Conservation (phyloP, 2,888 invertebrate species). For the Dasypogon diadema region DNA sequence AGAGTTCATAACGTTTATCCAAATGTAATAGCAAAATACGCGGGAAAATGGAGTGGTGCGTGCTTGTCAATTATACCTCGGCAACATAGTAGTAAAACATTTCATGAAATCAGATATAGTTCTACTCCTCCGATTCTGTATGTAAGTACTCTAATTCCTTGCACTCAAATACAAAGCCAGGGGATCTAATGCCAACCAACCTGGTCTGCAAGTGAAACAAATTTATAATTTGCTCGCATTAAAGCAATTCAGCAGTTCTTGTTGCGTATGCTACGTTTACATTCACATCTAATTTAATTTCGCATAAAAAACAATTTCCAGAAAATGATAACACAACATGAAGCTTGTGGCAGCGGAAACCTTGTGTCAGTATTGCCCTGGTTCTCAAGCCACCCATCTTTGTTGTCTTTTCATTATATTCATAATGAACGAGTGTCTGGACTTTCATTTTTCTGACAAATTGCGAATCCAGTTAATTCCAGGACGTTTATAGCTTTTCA, state of each 20-base stretch:
- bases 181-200: no score
- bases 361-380: neutral
- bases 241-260: neutral
- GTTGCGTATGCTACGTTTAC: neutral
- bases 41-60: no score
- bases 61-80: no score
- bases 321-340: slow-evolving; percentile 46
- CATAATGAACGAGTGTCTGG: slow-evolving; percentile 31
- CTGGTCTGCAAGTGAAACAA: no score
- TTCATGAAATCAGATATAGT: no score
- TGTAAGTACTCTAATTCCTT: no score
- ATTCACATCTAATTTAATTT: slow-evolving; percentile 35
- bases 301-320: slow-evolving; percentile 45
- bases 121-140: no score
- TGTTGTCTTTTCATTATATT: slow-evolving; percentile 48
- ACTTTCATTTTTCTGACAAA: slow-evolving; percentile 32
- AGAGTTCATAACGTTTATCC: no score
- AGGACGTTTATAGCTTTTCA: slow-evolving; percentile 5
- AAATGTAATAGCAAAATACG: no score
- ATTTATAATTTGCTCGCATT: neutral
- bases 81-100: no score
- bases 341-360: slow-evolving; percentile 11
- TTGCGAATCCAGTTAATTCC: slow-evolving; percentile 21
- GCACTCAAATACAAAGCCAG: no score
- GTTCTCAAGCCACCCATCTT: neutral